Percentiles rank a stretch among this genome's conserved stretches.
Conservation (phyloP, 2,113 vertebrate genomes). For the Sylvilagus bachmani region DNA sequence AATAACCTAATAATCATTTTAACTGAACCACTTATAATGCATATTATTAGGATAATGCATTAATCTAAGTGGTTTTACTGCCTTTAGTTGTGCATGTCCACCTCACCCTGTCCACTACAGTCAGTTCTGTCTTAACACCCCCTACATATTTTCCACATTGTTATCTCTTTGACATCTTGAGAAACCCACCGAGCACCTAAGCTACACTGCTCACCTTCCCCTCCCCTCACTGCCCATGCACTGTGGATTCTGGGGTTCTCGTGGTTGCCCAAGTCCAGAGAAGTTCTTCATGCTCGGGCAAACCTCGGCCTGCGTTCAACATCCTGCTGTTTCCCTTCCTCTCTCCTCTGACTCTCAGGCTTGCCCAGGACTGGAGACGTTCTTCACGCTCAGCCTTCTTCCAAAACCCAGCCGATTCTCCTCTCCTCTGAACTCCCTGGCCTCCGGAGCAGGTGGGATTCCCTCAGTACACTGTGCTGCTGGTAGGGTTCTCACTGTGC, state of each 20-base stretch:
- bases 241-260: background rate
- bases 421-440: background rate
- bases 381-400: background rate
- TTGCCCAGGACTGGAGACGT: too few species aligned
- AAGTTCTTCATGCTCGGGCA: background rate
- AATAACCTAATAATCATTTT: background rate
- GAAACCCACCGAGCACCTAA: too few species aligned
- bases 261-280: too few species aligned
- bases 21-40: background rate
- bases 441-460: accelerated
- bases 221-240: accelerated
- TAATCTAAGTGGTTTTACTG: background rate
- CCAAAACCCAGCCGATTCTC: background rate
- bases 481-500: background rate
- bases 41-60: too few species aligned
- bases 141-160: background rate
- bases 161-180: background rate
- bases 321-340: background rate
- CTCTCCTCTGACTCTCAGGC: background rate
- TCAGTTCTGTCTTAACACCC: background rate
- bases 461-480: accelerated
- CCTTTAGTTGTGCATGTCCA: background rate
- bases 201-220: too few species aligned
- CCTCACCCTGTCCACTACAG: background rate
- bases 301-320: background rate